Evolutionary conservation across 2,797 vertebrate genomes (phyloP).

Genomic region (Danio albolineatus): DNA sequence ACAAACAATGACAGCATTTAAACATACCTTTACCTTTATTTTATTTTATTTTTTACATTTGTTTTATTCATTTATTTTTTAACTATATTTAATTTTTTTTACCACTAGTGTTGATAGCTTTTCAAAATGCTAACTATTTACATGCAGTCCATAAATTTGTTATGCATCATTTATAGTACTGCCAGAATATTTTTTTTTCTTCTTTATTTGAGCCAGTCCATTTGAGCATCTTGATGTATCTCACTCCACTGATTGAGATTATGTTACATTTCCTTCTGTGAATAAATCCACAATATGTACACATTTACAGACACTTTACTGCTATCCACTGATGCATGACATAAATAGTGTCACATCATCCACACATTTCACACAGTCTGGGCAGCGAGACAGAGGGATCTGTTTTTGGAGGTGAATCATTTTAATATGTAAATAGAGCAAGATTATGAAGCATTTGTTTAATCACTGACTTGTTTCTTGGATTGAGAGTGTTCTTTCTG

Average conservation of each 20-base stretch:
- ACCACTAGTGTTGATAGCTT: too few relatives aligned
- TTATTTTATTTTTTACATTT: too few relatives aligned
- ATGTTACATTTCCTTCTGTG: background rate
- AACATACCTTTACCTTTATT: too few relatives aligned
- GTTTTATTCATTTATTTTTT: too few relatives aligned
- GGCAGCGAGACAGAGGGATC: background rate
- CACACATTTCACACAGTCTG: background rate
- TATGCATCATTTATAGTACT: background rate
- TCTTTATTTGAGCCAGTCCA: background rate
- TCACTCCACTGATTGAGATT: conserved; percentile 5
- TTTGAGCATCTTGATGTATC: background rate
- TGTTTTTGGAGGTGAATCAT: conserved; percentile 17
- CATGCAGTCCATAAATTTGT: background rate
- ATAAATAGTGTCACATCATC: conserved; percentile 23
- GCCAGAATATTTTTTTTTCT: background rate
- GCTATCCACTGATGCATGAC: conserved; percentile 16
- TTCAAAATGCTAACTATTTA: background rate
- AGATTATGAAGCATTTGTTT: conserved; percentile 24
- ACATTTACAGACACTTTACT: background rate
- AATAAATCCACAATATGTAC: conserved; percentile 8
- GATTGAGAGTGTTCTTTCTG: background rate
- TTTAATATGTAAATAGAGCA: conserved; percentile 30
- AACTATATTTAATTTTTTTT: too few relatives aligned
- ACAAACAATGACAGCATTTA: too few relatives aligned
- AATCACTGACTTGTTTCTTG: conserved; percentile 10